Evolutionary conservation across 2,888 invertebrate species (phyloP), one percentile per base, ranked within the genome.

Genomic region (Chrysina gloriosa): DNA sequence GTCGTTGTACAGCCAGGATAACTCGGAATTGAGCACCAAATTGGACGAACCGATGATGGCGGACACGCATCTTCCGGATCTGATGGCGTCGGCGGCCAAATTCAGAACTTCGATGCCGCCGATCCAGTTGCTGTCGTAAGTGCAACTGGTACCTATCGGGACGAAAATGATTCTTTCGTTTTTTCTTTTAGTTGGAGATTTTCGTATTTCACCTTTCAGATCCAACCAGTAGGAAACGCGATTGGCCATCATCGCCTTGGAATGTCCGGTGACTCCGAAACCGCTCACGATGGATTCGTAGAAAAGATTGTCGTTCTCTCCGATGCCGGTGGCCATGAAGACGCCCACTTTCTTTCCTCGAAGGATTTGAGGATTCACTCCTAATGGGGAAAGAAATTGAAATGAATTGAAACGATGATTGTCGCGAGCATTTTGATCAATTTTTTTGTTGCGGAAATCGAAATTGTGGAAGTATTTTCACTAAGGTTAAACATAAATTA

Each of bases 201-300:
- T 45, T 45, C 45, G 21, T 27, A 7, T 6, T 23, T n/a, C 72
- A 23, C 97, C 96, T 77, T 92, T 92, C 21, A 95, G 87, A 54
- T 97, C 96, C 70, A 98, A 87, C 86, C 92, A 92, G 81, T 94
- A 97, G 0, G 97, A 96, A 74, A 97, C 89, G 63, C 97, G 89
- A 84, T 97, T 97, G 11, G 97, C 93, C 84, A 97, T 89, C 97
- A 98, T 97, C n/a, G 96, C 94, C 70, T 96, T 89, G 73, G 94
- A 93, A 82, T 90, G 90, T 1, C 91, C 91, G 61, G 89, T 88
- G 76, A 91, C 85, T 58, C 87, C 87, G 81, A 90, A 90, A 29
- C 90, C 91, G 73, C 84, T 84, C 0, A 85, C 82, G 52, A 77
- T 82, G 52, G 73, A 86, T 80, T 84, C 88, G 84, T 74, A 86